These are phyloP conservation scores for Trachymyrmex cornetzi DNA, from an alignment of 1,140 invertebrate species.

Conservation along the genomic window DNA sequence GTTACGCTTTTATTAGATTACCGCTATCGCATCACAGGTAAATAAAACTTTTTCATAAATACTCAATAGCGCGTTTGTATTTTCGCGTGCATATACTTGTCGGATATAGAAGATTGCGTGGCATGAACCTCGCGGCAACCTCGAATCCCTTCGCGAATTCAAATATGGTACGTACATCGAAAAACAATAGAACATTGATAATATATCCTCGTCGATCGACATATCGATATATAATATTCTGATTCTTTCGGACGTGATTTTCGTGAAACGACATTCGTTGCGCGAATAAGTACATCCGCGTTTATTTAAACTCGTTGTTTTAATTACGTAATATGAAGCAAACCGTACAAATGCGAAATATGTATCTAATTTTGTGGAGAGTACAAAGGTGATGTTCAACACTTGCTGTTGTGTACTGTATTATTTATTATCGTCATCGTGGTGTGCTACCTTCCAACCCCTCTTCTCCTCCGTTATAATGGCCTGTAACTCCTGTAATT, in stretches of 20 bases:
- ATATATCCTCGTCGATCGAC: not conserved
- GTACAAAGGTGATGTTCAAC: conserved; percentile 29
- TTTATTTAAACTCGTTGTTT: conserved; percentile 14
- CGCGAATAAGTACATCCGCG: not conserved
- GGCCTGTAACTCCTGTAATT: conserved; percentile 68
- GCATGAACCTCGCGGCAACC: not conserved
- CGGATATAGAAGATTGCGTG: conserved; percentile 10
- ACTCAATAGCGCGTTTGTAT: not conserved
- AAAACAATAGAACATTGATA: conserved; percentile 26
- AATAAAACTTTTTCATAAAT: conserved; percentile 44
- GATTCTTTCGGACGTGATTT: not conserved
- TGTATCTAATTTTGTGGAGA: conserved; percentile 47
- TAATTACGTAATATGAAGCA: conserved; percentile 24
- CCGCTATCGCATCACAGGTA: conserved; percentile 25
- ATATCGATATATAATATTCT: not conserved
- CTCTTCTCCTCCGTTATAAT: not conserved
- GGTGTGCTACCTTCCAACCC: not conserved
- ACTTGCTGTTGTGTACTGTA: conserved; percentile 4
- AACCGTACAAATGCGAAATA: conserved; percentile 15
- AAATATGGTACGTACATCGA: not conserved
- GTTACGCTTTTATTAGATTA: conserved; percentile 50
- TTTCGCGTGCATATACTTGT: conserved; percentile 32
- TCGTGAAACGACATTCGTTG: not conserved
- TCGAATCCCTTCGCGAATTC: conserved; percentile 2
- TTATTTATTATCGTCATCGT: conserved; percentile 57